Evolutionary conservation across 2,888 invertebrate genomes (phyloP).

Genomic region (Anticlea derivata): DNA sequence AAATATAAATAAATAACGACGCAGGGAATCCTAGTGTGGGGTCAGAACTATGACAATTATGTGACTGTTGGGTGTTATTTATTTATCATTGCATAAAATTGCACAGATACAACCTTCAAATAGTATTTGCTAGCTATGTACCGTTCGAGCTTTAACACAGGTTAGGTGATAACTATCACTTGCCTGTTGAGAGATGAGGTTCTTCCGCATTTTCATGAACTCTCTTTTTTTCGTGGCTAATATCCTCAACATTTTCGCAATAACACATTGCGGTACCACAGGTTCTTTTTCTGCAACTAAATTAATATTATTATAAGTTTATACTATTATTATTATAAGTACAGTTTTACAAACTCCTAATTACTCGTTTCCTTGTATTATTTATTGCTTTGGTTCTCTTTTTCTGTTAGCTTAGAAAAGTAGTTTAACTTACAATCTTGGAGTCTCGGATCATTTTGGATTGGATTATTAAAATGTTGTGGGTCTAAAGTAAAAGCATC

Average conservation of each 20-base stretch:
- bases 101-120: too few relatives aligned
- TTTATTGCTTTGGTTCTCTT: too few relatives aligned
- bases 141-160: too few relatives aligned
- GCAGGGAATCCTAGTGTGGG: too few relatives aligned
- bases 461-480: not conserved
- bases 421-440: constrained; percentile 28
- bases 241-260: constrained; percentile 55
- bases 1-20: too few relatives aligned
- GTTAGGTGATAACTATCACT: constrained; percentile 24
- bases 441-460: not conserved
- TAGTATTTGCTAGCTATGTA: too few relatives aligned
- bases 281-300: constrained; percentile 54
- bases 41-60: too few relatives aligned
- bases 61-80: too few relatives aligned
- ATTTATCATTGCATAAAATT: too few relatives aligned
- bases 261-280: constrained; percentile 52
- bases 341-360: too few relatives aligned
- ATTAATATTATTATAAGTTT: not conserved
- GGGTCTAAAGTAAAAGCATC: not conserved
- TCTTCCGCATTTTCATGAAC: constrained; percentile 62
- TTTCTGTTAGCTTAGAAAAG: too few relatives aligned
- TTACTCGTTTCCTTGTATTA: too few relatives aligned
- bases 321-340: not conserved
- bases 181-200: constrained; percentile 62
- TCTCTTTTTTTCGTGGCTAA: constrained; percentile 68